These are phyloP conservation scores for Gymnoscopelus microlampas DNA, from an alignment of 2,797 vertebrate species.

Conservation along the genomic window DNA sequence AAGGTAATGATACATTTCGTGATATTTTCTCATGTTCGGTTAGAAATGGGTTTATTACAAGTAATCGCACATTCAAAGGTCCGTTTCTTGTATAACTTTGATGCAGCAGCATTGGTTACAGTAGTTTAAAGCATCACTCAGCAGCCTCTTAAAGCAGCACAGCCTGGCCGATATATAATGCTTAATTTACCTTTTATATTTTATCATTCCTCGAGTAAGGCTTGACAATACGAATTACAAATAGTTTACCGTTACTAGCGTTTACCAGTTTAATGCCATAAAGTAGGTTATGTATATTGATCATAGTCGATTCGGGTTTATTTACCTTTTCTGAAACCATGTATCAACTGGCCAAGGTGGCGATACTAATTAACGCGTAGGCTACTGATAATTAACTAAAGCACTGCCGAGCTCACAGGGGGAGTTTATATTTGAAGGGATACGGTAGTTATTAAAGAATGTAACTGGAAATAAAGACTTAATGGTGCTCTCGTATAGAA, in stretches of 20 bases:
- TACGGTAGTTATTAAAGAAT: too few species aligned
- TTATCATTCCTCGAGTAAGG: neutral
- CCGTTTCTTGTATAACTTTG: constrained; percentile 45
- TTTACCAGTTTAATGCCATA: constrained; percentile 10
- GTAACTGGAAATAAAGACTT: too few species aligned
- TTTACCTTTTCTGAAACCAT: neutral
- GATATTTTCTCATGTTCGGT: constrained; percentile 22
- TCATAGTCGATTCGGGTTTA: neutral
- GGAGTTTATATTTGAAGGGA: too few species aligned
- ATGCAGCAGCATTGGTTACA: neutral
- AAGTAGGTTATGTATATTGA: too few species aligned
- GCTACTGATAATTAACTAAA: too few species aligned
- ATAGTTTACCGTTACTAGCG: constrained; percentile 21
- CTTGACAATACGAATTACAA: constrained; percentile 28
- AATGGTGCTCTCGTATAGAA: too few species aligned
- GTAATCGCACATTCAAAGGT: neutral
- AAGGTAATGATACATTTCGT: constrained; percentile 70
- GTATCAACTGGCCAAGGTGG: neutral
- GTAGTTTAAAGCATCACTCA: neutral
- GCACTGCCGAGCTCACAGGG: too few species aligned
- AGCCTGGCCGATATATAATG: too few species aligned
- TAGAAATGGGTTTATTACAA: neutral
- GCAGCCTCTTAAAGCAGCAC: too few species aligned
- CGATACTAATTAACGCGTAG: neutral
- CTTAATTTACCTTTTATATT: neutral